These are phyloP conservation scores for Ascaphus truei DNA, from an alignment of 2,113 vertebrate species.

Conservation along the genomic window DNA sequence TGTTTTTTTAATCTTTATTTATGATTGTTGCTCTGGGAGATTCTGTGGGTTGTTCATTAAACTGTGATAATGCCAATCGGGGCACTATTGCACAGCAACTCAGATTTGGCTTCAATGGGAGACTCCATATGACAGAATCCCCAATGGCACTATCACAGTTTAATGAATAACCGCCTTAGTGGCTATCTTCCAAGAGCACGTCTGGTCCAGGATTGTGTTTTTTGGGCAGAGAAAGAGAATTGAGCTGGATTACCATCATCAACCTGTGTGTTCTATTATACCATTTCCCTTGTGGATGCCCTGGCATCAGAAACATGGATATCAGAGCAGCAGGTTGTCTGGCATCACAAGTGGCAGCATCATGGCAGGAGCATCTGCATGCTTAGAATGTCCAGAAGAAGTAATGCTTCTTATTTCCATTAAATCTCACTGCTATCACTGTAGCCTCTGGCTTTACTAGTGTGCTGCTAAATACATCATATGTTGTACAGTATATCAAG, in stretches of 20 bases:
- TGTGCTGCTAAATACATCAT: conserved; percentile 5
- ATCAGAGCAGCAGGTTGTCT: conserved; percentile 35
- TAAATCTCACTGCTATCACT: not conserved
- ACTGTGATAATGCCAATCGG: too few relatives aligned
- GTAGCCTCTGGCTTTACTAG: conserved; percentile 12
- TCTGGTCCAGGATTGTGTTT: conserved; percentile 35
- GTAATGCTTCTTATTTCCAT: not conserved
- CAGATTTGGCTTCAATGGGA: too few relatives aligned
- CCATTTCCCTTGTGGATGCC: conserved; percentile 32
- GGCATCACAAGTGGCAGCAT: conserved; percentile 30
- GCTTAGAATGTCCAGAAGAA: conserved; percentile 16
- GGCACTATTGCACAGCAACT: too few relatives aligned
- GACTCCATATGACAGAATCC: too few relatives aligned
- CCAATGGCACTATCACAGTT: too few relatives aligned
- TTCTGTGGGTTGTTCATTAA: too few relatives aligned
- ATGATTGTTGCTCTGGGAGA: conserved; percentile 34
- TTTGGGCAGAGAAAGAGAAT: conserved; percentile 35
- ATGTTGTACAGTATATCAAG: conserved; percentile 1
- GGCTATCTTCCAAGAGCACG: conserved; percentile 26
- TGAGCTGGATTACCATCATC: conserved; percentile 37
- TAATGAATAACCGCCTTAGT: too few relatives aligned
- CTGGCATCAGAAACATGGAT: conserved; percentile 24
- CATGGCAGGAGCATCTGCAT: conserved; percentile 27
- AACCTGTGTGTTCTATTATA: conserved; percentile 34
- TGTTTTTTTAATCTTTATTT: conserved; percentile 5